A percentile compares a stretch with the other conserved stretches of the same genome.
Conservation (phyloP, 1,140 invertebrate species). For the Lepidurus packardi region DNA sequence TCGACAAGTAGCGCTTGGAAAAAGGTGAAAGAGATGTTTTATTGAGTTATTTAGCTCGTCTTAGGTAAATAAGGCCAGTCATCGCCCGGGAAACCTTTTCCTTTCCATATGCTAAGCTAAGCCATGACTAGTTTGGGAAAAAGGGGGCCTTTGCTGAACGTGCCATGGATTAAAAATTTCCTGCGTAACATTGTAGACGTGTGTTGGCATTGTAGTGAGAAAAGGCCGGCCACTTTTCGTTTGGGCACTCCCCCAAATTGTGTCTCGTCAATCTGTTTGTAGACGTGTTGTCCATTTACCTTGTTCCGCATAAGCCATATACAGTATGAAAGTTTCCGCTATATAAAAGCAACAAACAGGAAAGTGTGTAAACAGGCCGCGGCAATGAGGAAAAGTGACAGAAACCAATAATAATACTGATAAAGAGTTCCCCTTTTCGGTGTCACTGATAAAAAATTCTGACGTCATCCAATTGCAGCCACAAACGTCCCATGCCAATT, state of each 20-base stretch:
- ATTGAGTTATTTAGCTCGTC: neutral
- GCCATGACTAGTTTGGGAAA: neutral
- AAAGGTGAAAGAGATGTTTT: neutral
- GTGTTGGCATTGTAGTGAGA: neutral
- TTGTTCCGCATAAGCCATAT: neutral
- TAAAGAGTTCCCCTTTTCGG: neutral
- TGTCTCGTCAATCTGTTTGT: neutral
- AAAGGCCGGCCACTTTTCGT: neutral
- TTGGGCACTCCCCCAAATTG: neutral
- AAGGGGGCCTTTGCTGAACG: neutral
- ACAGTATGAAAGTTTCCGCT: neutral
- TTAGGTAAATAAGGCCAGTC: neutral
- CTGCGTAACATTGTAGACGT: neutral
- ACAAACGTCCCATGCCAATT: neutral
- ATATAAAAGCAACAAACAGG: neutral
- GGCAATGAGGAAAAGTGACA: neutral
- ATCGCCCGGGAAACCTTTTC: neutral
- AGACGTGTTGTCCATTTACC: neutral
- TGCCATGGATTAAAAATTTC: neutral
- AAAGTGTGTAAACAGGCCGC: neutral
- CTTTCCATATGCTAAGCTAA: neutral
- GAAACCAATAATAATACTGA: neutral
- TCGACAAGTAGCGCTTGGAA: neutral
- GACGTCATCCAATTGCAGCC: neutral
- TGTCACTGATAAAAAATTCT: neutral